phyloP scores from a whole-genome alignment of 1,140 invertebrate genomes.

The Brachionus manjavacas region DNA sequence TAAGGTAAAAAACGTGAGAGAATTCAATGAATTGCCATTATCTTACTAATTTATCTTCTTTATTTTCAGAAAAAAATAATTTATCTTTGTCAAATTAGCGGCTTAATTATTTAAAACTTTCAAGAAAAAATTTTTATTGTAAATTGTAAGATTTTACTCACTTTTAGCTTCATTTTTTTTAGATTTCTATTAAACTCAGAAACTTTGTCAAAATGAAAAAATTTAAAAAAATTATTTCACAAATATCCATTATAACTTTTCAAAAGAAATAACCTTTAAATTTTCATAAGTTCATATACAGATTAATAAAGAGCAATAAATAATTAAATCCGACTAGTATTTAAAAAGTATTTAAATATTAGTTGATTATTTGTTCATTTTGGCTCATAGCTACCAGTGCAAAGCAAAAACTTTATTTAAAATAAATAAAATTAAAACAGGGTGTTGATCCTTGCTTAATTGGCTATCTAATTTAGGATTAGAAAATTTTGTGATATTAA shows the following conservation, averaged over 20 bases:
- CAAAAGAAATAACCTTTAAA: not conserved
- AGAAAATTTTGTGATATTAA: not conserved
- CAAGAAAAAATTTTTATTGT: too few species aligned
- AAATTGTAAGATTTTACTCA: not conserved
- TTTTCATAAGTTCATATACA: not conserved
- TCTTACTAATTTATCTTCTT: too few species aligned
- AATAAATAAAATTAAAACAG: not conserved
- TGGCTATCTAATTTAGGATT: not conserved
- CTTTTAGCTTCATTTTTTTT: not conserved
- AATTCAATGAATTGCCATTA: too few species aligned
- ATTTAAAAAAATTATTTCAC: not conserved
- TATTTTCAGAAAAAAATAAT: not conserved
- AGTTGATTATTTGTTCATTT: not conserved
- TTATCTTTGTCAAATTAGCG: not conserved
- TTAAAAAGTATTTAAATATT: not conserved
- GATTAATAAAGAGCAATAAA: not conserved
- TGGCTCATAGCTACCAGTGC: not conserved
- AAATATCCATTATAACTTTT: not conserved
- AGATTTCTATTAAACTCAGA: too few species aligned
- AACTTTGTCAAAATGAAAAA: not conserved
- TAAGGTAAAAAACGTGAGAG: too few species aligned
- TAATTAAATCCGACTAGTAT: not conserved
- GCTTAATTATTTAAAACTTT: not conserved
- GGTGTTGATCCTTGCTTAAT: not conserved
- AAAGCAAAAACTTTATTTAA: not conserved